Percentiles rank a stretch among this genome's conserved stretches.
Evolutionary conservation across 2,113 vertebrate species (phyloP).

Genomic region (Microcebus ravelobensis): DNA sequence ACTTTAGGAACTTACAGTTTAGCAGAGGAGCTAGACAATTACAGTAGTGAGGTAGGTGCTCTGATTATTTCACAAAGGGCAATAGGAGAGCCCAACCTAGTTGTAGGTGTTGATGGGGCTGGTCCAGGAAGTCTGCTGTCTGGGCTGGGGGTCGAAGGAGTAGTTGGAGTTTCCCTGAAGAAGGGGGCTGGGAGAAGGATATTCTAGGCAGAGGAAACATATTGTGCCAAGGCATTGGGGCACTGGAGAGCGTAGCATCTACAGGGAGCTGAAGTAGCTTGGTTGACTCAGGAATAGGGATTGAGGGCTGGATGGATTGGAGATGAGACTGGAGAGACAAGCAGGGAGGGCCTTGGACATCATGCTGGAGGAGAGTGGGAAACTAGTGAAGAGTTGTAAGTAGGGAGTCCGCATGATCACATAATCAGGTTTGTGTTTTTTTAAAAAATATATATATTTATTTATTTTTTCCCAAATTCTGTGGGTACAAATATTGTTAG

Average conservation of each 20-base stretch:
- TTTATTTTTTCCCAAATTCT: too few relatives aligned
- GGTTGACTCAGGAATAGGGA: neutral
- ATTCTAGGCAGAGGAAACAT: neutral
- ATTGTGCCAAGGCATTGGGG: neutral
- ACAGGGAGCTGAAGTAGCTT: neutral
- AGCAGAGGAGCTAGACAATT: conserved; percentile 8
- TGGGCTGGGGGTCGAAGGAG: neutral
- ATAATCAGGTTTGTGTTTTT: neutral
- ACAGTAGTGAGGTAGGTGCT: neutral
- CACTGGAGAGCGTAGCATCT: neutral
- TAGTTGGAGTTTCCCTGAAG: neutral
- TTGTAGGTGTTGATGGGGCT: neutral
- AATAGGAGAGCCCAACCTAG: neutral
- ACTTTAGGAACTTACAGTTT: neutral
- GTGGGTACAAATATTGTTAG: too few relatives aligned
- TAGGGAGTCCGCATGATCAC: neutral
- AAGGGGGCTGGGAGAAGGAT: neutral
- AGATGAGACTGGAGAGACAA: neutral
- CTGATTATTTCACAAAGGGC: neutral
- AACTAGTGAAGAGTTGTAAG: neutral
- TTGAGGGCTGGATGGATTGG: neutral
- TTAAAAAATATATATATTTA: too few relatives aligned
- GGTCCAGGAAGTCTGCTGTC: neutral
- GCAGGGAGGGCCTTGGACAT: neutral
- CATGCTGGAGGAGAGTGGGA: neutral